Base-by-base conservation (phyloP, 2,888 invertebrate genomes). In the Carabus problematicus region DNA sequence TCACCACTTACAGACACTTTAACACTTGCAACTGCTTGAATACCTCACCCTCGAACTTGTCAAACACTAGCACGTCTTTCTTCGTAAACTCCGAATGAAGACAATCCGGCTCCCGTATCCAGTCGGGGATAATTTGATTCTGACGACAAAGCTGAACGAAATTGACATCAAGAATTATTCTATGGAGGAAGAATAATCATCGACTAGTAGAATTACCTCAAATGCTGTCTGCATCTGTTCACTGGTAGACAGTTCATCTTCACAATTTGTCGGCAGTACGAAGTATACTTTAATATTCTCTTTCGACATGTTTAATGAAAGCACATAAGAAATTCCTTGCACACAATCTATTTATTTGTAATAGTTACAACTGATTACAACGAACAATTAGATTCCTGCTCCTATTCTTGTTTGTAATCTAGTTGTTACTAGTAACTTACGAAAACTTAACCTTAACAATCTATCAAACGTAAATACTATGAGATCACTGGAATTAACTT, bases 1-100 rank as follows among this genome's bases (percentile, higher is more conserved):
- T 59, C 70, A 16, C 6, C 55, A 88, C 91, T 87, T 85, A 92
- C 88, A 91, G 83, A 76, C 91, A 89, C 76, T 89, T 91, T 1
- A 86, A 88, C 55, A 80, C 79, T 73, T 84, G 85, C 6, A 92
- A 77, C 74, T 87, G 87, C 0, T 89, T 84, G 81, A 91, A 96
- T 0, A 87, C 81, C 3, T 86, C 82, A 9, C 95, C 95, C 72
- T 87, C 85, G 82, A 97, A 96, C 54, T 88, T 84, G 68, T 92
- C 88, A 76, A 95, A 84, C 0, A 97, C 88, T 78, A 94, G 91
- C 1, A 94, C 89, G 82, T 93, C 90, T 73, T 86, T 88, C 73
- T 89, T 88, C 8, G 84, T 85, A 49, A 89, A 85, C 8, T 82
- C 77, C 4, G 87, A 80, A 9, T 80, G 75, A 0, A 84, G 81